These are phyloP conservation scores for Danio choprae DNA, from an alignment of 2,797 vertebrate species.

Conservation along the genomic window DNA sequence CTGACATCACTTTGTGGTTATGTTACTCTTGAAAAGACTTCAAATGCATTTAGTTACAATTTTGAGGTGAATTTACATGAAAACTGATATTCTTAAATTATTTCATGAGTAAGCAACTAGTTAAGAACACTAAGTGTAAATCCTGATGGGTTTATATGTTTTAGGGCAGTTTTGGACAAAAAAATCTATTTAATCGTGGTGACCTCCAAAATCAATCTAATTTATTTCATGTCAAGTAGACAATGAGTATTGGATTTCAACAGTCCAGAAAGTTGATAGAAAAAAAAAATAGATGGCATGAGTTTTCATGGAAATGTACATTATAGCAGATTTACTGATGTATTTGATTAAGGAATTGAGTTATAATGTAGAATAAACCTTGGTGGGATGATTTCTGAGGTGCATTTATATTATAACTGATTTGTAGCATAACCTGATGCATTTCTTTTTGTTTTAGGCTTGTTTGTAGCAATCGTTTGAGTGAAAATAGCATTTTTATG, in stretches of 20 bases:
- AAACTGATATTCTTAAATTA: not conserved
- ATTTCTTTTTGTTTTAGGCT: not conserved
- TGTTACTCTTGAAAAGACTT: not conserved
- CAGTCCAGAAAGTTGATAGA: too few relatives aligned
- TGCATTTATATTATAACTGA: too few relatives aligned
- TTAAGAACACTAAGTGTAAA: not conserved
- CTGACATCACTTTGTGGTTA: conserved; percentile 45
- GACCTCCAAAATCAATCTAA: too few relatives aligned
- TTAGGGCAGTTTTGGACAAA: too few relatives aligned
- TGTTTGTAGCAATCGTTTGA: not conserved
- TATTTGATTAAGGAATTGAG: not conserved
- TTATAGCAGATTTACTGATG: too few relatives aligned
- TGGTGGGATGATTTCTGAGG: not conserved
- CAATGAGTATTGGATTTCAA: too few relatives aligned
- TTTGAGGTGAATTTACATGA: not conserved
- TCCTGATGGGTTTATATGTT: too few relatives aligned
- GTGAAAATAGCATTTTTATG: not conserved
- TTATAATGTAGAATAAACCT: not conserved
- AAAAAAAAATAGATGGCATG: too few relatives aligned
- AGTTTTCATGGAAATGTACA: too few relatives aligned
- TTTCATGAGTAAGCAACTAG: not conserved
- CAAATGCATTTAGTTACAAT: conserved; percentile 18
- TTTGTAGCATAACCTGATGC: not conserved
- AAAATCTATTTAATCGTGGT: too few relatives aligned
- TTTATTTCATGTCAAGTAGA: too few relatives aligned